Percentiles rank a stretch among this genome's conserved stretches.
Conservation (phyloP, 2,888 invertebrate genomes). For the Druceiella hillmani region DNA sequence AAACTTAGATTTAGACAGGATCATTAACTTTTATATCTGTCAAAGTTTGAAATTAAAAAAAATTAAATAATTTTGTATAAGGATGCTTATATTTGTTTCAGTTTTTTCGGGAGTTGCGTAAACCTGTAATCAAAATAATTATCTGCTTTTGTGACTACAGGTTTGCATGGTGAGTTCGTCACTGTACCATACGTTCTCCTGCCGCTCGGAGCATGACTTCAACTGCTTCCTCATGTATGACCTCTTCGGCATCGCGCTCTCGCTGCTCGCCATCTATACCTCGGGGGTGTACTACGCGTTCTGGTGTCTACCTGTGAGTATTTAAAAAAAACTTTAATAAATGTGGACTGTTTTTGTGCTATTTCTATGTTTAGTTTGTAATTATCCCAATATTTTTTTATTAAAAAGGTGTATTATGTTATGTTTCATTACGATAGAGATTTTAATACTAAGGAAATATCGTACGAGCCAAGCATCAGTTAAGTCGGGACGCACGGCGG, state of each 20-base stretch:
- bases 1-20: too few species aligned
- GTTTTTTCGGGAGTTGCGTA: background rate
- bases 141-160: conserved; percentile 48
- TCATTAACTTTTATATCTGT: too few species aligned
- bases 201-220: conserved; percentile 82
- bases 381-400: too few species aligned
- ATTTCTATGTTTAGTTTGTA: too few species aligned
- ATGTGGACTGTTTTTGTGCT: too few species aligned
- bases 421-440: too few species aligned
- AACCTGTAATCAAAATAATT: conserved; percentile 1
- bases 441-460: too few species aligned
- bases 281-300: conserved; percentile 96
- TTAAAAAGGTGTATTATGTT: too few species aligned
- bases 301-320: conserved; percentile 85
- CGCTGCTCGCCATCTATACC: conserved; percentile 89
- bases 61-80: conserved; percentile 6
- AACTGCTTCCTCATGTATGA: conserved; percentile 85
- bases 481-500: too few species aligned
- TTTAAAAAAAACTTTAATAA: too few species aligned
- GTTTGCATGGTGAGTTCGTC: conserved; percentile 90
- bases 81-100: background rate
- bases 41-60: too few species aligned
- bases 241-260: conserved; percentile 88
- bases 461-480: too few species aligned
- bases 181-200: conserved; percentile 91